These are phyloP conservation scores for Xestoiulus laeticollis DNA, from an alignment of 2,888 invertebrate species.

Conservation along the genomic window DNA sequence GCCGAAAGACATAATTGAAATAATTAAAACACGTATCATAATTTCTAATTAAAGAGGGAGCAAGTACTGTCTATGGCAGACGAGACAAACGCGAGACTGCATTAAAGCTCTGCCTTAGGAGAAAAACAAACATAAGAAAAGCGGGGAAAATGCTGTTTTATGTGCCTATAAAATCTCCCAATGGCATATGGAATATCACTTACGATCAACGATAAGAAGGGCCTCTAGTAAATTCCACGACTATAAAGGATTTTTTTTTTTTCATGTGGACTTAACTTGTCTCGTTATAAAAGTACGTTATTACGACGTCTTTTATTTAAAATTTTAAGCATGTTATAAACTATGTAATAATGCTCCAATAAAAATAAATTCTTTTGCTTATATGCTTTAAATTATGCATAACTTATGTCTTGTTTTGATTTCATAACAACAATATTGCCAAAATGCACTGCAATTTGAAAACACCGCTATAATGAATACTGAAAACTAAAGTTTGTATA, in stretches of 20 bases:
- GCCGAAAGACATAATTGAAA: slow-evolving; percentile 34
- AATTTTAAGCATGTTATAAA: too few relatives aligned
- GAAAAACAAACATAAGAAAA: slow-evolving; percentile 12
- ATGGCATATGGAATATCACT: slow-evolving; percentile 37
- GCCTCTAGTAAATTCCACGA: not conserved
- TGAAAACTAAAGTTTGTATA: too few relatives aligned
- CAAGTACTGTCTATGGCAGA: not conserved
- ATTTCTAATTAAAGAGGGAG: slow-evolving; percentile 36
- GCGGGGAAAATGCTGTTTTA: not conserved
- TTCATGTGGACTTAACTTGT: not conserved
- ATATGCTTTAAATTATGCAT: too few relatives aligned
- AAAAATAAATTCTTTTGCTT: too few relatives aligned
- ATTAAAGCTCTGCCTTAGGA: not conserved
- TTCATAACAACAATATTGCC: too few relatives aligned
- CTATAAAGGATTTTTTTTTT: not conserved
- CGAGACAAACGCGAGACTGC: slow-evolving; percentile 28
- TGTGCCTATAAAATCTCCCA: slow-evolving; percentile 13
- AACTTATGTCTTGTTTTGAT: too few relatives aligned
- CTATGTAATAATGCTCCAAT: too few relatives aligned
- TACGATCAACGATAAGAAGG: slow-evolving; percentile 17
- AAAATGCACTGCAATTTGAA: too few relatives aligned
- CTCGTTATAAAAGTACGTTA: not conserved
- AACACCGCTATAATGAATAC: too few relatives aligned
- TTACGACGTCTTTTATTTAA: too few relatives aligned
- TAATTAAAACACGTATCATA: not conserved